Conservation (phyloP, 2,888 invertebrate species). For the Nemotelus pantherinus region DNA sequence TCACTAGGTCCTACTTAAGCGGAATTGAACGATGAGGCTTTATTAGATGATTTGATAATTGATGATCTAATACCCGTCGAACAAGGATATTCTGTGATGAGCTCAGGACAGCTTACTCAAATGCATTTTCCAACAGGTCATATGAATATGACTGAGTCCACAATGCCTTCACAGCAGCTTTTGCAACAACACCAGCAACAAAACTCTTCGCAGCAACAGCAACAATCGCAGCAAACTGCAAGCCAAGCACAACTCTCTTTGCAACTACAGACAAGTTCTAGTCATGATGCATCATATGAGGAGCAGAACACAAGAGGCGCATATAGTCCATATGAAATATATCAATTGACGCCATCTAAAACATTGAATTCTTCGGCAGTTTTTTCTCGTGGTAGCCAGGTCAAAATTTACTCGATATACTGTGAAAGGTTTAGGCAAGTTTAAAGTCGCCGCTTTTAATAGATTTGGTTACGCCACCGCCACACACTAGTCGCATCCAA, state of each 20-base stretch:
- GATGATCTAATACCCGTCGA: constrained; percentile 72
- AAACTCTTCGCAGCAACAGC: constrained; percentile 50
- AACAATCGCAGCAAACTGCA: constrained; percentile 52
- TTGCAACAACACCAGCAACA: constrained; percentile 58
- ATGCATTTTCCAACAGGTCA: constrained; percentile 57
- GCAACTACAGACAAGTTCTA: constrained; percentile 51
- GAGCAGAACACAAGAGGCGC: constrained; percentile 57
- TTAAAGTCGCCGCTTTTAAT: constrained; percentile 68
- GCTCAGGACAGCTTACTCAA: constrained; percentile 54
- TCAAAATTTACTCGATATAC: constrained; percentile 44
- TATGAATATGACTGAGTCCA: constrained; percentile 56
- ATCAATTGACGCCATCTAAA: constrained; percentile 64
- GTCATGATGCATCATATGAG: constrained; percentile 50
- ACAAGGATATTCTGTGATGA: constrained; percentile 44
- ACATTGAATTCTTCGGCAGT: constrained; percentile 63
- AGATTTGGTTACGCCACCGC: constrained; percentile 64
- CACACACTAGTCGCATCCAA: constrained; percentile 62
- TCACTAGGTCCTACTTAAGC: constrained; percentile 78
- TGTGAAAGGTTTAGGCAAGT: constrained; percentile 58
- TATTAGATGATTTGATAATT: constrained; percentile 83
- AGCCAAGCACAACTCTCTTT: constrained; percentile 52
- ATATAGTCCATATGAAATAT: constrained; percentile 63
- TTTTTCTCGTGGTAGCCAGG: constrained; percentile 76
- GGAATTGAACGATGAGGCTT: constrained; percentile 84
- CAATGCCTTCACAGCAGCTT: constrained; percentile 59